A percentile compares a stretch with the other conserved stretches of the same genome.
Evolutionary conservation across 2,888 invertebrate species (phyloP).

Genomic region (Tuta absoluta): DNA sequence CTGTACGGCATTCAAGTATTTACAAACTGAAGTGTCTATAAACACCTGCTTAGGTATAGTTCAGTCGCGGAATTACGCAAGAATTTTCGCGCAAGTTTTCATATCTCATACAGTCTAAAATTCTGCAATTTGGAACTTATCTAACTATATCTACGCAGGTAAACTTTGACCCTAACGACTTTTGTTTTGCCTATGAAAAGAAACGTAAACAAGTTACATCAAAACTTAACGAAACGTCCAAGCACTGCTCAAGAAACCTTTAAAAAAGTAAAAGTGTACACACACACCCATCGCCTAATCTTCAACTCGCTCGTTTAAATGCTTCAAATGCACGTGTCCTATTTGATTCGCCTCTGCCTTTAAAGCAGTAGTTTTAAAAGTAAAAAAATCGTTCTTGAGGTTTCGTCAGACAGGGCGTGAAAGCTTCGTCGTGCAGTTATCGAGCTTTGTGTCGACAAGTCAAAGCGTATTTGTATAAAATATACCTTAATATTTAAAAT

Average conservation of each 20-base stretch:
- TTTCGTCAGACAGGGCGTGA: background rate
- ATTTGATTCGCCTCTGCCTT: constrained; percentile 73
- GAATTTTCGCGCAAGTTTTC: too few species aligned
- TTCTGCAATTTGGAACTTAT: too few species aligned
- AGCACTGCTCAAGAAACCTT: constrained; percentile 2
- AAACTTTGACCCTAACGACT: background rate
- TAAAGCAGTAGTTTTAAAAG: constrained; percentile 64
- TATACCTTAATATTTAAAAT: too few species aligned
- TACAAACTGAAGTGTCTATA: too few species aligned
- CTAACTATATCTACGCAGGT: too few species aligned
- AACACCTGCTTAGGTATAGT: too few species aligned
- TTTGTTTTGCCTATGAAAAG: too few species aligned
- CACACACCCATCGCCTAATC: constrained; percentile 58
- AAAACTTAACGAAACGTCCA: background rate
- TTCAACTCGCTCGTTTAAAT: constrained; percentile 59
- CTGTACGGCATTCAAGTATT: too few species aligned
- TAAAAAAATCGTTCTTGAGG: constrained; percentile 51
- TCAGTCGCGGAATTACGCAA: too few species aligned
- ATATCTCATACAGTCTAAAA: too few species aligned
- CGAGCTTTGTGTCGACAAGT: background rate
- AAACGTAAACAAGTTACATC: background rate
- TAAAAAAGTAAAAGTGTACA: constrained; percentile 32
- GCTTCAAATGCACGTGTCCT: constrained; percentile 55
- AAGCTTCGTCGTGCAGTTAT: background rate
- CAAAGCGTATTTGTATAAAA: too few species aligned